phyloP scores from a whole-genome alignment of 2,797 vertebrate genomes.

The Neopelma chrysocephalum region DNA sequence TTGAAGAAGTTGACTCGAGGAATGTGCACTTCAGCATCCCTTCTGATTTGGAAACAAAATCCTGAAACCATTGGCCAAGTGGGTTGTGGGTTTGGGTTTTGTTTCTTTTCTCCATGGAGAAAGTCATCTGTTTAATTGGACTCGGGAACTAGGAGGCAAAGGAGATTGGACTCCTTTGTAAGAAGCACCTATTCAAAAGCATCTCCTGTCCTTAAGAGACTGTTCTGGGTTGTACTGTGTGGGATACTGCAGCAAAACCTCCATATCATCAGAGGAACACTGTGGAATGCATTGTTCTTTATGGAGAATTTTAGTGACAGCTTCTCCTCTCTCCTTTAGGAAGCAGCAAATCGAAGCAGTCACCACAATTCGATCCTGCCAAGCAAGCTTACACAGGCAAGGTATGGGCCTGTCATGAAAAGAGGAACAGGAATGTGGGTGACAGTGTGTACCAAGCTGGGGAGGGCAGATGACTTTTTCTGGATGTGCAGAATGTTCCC shows the following conservation, averaged over 20 bases:
- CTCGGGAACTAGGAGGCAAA: neutral
- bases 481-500: neutral
- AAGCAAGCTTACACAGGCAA: constrained; percentile 71
- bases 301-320: neutral
- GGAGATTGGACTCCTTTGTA: neutral
- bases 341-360: constrained; percentile 80
- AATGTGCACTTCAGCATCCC: neutral
- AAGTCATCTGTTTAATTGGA: neutral
- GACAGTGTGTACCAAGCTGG: neutral
- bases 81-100: neutral
- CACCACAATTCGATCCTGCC: constrained; percentile 89
- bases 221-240: neutral
- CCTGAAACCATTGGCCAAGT: neutral
- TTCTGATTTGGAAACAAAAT: neutral
- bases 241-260: neutral
- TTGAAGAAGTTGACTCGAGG: neutral
- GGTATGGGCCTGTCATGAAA: constrained; percentile 45
- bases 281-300: neutral
- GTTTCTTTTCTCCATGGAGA: neutral
- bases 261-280: neutral
- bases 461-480: neutral
- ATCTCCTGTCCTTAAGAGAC: neutral
- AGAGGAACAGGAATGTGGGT: neutral
- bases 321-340: constrained; percentile 52
- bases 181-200: neutral